These are phyloP conservation scores for Chaetops frenatus DNA, from an alignment of 2,113 vertebrate species.

Conservation along the genomic window DNA sequence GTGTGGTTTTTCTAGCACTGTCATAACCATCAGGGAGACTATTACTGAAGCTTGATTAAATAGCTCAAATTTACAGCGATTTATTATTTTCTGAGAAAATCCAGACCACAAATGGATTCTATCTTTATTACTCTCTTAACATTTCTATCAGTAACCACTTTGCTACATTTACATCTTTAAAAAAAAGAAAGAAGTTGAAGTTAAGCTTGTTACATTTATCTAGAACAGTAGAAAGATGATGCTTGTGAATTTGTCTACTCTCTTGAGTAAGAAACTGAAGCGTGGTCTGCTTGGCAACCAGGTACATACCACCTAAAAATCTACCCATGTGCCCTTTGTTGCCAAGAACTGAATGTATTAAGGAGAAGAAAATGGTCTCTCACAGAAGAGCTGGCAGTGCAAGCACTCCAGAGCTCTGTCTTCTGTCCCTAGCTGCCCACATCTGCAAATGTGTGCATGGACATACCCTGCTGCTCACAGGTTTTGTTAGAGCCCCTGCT, in stretches of 20 bases:
- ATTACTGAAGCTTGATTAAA: not conserved
- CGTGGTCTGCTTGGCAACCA: not conserved
- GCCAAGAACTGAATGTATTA: not conserved
- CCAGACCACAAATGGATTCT: not conserved
- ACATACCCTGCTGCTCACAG: rapidly evolving
- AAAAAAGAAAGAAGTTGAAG: not conserved
- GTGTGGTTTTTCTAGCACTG: not conserved
- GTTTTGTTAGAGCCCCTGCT: not conserved
- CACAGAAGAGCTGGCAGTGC: not conserved
- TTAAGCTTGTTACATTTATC: not conserved
- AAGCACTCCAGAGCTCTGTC: not conserved
- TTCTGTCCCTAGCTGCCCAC: not conserved
- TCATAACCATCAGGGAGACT: not conserved
- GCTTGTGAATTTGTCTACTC: not conserved
- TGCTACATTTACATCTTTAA: not conserved
- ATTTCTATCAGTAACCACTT: not conserved
- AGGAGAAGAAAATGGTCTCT: not conserved
- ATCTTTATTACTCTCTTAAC: not conserved
- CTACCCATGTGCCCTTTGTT: not conserved
- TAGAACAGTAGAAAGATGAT: not conserved
- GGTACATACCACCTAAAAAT: not conserved
- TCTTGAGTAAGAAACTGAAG: not conserved
- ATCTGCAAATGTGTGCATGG: not conserved
- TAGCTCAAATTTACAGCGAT: not conserved
- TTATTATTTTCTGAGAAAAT: not conserved